Conservation (phyloP, 2,113 vertebrate genomes). For the Semicossyphus pulcher region DNA sequence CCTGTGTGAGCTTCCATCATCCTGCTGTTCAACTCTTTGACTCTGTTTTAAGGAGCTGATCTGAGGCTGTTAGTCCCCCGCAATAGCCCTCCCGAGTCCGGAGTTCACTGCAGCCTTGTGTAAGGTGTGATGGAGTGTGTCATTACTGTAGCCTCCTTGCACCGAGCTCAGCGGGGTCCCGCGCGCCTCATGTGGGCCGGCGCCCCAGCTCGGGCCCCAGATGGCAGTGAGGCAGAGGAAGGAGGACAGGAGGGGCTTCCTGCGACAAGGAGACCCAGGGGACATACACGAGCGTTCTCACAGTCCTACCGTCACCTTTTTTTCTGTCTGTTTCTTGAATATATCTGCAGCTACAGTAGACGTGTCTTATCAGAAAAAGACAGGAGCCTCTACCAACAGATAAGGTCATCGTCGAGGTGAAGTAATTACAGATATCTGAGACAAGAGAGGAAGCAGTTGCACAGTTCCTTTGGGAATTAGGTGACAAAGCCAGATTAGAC, state of each 20-base stretch:
- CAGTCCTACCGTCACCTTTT: conserved; percentile 2
- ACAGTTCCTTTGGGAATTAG: conserved; percentile 41
- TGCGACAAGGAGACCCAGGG: conserved; percentile 60
- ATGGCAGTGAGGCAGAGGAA: conserved; percentile 21
- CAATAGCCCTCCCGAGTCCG: conserved; percentile 24
- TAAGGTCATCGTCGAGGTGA: conserved; percentile 67
- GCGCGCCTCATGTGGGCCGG: conserved; percentile 30
- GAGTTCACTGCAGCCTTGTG: conserved; percentile 18
- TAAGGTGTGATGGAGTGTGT: conserved; percentile 70
- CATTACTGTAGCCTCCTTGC: conserved; percentile 51
- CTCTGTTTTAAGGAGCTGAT: conserved; percentile 30
- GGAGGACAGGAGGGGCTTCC: conserved; percentile 16
- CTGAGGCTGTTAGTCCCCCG: conserved; percentile 20
- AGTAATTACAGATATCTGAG: conserved; percentile 68
- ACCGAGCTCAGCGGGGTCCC: conserved; percentile 35
- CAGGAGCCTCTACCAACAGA: conserved; percentile 56
- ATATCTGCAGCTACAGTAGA: conserved; percentile 39
- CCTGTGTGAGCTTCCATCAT: not conserved
- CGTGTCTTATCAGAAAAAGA: conserved; percentile 59
- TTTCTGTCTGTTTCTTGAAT: not conserved
- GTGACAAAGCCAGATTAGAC: conserved; percentile 59
- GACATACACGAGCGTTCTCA: conserved; percentile 6
- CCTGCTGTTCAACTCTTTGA: conserved; percentile 13
- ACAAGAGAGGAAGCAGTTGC: conserved; percentile 32
- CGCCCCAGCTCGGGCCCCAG: conserved; percentile 28